Evolutionary conservation across 2,888 invertebrate species (phyloP).

Genomic region (Prosapia bicincta): DNA sequence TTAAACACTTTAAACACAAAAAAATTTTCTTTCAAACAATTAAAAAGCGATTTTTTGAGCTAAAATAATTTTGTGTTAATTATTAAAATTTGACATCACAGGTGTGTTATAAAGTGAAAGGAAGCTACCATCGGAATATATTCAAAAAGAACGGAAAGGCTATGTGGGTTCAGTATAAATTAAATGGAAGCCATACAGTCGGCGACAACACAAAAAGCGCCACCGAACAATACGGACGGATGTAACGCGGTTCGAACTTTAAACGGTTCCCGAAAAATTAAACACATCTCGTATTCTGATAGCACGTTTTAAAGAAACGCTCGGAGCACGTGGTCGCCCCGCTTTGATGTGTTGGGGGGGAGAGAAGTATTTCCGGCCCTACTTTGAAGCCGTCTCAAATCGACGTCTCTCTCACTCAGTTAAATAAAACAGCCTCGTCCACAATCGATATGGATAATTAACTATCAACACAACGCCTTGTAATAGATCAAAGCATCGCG

Average conservation of each 20-base stretch:
- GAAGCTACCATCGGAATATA: neutral
- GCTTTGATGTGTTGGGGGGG: neutral
- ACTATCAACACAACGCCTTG: neutral
- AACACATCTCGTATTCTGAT: neutral
- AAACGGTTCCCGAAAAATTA: neutral
- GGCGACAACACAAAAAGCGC: neutral
- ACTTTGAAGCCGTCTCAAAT: neutral
- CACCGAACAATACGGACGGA: neutral
- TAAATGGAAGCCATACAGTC: neutral
- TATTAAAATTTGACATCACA: no score
- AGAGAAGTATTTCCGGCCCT: neutral
- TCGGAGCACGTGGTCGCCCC: neutral
- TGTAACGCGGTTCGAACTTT: neutral
- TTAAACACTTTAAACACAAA: no score
- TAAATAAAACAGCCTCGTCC: neutral
- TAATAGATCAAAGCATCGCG: neutral
- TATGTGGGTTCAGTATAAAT: neutral
- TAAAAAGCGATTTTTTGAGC: no score
- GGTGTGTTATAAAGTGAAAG: no score
- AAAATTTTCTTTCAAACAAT: no score
- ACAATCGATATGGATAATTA: neutral
- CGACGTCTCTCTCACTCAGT: neutral
- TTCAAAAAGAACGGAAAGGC: neutral
- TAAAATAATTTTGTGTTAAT: no score
- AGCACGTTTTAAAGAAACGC: neutral